Percentiles rank a stretch among this genome's conserved stretches.
Evolutionary conservation across 2,797 vertebrate genomes (phyloP).

Genomic region (Lemur catta): DNA sequence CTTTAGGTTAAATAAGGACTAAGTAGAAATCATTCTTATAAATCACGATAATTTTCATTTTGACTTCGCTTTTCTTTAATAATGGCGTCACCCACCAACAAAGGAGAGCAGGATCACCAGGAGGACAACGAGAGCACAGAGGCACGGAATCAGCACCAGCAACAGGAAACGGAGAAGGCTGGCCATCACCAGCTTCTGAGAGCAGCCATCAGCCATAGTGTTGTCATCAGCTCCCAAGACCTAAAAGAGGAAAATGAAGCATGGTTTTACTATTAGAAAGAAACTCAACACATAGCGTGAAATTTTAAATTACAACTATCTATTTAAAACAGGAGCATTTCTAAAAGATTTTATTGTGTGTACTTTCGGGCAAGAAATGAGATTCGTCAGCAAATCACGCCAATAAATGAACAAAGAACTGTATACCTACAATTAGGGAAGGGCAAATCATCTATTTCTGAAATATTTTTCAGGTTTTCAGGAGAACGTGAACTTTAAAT

Average conservation of each 20-base stretch:
- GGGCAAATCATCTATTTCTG: not conserved
- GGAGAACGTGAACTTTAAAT: not conserved
- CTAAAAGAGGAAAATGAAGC: constrained; percentile 74
- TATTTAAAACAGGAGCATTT: not conserved
- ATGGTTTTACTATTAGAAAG: constrained; percentile 30
- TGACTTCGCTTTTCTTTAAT: constrained; percentile 9
- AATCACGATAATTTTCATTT: not conserved
- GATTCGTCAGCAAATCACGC: not conserved
- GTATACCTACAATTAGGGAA: not conserved
- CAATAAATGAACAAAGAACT: not conserved
- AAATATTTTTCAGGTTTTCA: not conserved
- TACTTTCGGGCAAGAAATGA: not conserved
- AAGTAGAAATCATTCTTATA: not conserved
- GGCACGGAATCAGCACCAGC: constrained; percentile 87
- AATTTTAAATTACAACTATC: not conserved
- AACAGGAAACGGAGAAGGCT: constrained; percentile 86
- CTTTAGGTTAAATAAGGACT: not conserved
- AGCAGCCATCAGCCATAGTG: constrained; percentile 85
- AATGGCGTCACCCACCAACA: constrained; percentile 82
- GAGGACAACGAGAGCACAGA: constrained; percentile 86
- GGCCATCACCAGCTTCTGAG: constrained; percentile 85
- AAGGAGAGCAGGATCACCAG: constrained; percentile 86
- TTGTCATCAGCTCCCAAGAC: constrained; percentile 83
- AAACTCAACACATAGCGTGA: not conserved
- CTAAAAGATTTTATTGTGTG: not conserved